Evolutionary conservation across 2,888 invertebrate genomes (phyloP).

Genomic region (Heteromurus nitidus): DNA sequence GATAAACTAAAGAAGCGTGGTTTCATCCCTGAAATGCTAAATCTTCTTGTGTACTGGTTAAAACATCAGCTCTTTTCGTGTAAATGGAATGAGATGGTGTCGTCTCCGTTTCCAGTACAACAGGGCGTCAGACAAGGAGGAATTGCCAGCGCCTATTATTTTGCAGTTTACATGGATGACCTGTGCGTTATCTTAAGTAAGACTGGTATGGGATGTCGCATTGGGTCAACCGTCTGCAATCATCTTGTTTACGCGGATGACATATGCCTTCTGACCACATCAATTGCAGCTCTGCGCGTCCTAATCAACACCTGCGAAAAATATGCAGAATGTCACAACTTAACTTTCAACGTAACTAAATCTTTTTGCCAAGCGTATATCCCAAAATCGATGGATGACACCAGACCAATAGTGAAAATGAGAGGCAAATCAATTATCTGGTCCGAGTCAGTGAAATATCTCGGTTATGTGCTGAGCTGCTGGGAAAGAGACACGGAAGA

Average conservation of each 20-base stretch:
- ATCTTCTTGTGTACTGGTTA: conserved; percentile 5
- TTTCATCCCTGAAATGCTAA: not conserved
- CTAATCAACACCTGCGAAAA: conserved; percentile 21
- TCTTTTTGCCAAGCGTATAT: not conserved
- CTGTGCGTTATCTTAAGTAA: not conserved
- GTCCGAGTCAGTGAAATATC: not conserved
- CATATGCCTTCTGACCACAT: not conserved
- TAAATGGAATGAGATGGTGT: not conserved
- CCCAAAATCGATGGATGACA: not conserved
- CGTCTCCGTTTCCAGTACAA: not conserved
- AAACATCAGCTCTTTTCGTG: not conserved
- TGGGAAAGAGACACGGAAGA: not conserved
- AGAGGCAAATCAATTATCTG: not conserved
- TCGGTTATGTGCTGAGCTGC: conserved; percentile 2
- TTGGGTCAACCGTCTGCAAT: not conserved
- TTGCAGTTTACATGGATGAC: not conserved
- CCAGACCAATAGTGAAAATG: not conserved
- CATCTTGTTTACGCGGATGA: conserved; percentile 13
- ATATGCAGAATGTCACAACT: not conserved
- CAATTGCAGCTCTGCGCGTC: not conserved
- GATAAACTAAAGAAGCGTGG: not conserved
- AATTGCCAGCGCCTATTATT: not conserved
- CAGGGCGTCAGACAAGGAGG: conserved; percentile 18
- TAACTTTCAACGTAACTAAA: conserved; percentile 3
- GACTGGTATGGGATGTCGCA: conserved; percentile 8